These are phyloP conservation scores for Mergus octosetaceus DNA, from an alignment of 2,797 vertebrate genomes.

Conservation along the genomic window DNA sequence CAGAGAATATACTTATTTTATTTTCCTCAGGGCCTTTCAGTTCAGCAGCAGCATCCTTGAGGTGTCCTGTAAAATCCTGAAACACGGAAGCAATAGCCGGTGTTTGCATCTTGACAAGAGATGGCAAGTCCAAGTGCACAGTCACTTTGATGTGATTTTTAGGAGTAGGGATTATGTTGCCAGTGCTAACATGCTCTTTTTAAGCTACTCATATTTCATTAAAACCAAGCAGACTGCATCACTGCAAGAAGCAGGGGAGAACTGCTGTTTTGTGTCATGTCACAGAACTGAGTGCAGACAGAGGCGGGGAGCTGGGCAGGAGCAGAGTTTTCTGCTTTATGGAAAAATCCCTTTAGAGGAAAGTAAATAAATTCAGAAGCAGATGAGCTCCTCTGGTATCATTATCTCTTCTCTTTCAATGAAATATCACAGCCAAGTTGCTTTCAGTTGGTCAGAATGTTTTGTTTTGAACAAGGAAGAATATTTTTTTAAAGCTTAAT, in stretches of 20 bases:
- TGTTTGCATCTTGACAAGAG: background rate
- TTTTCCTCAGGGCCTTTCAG: background rate
- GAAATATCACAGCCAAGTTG: background rate
- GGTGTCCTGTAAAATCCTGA: constrained; percentile 11
- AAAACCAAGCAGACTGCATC: background rate
- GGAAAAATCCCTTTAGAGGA: background rate
- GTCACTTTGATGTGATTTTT: constrained; percentile 1
- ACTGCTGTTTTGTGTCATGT: background rate
- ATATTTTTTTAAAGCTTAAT: background rate
- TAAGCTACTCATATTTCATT: background rate
- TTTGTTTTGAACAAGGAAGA: background rate
- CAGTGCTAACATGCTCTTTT: background rate
- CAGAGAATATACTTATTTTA: background rate
- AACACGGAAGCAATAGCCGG: background rate
- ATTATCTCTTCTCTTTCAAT: background rate
- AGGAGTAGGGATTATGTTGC: background rate
- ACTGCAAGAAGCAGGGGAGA: background rate
- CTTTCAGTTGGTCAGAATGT: background rate
- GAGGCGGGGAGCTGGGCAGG: background rate
- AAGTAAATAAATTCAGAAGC: background rate
- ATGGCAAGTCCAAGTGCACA: background rate
- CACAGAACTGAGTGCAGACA: background rate
- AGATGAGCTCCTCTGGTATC: background rate
- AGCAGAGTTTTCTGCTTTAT: background rate
- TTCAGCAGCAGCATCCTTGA: constrained; percentile 15